Conservation (phyloP, 2,797 vertebrate species). For the Labroides dimidiatus region DNA sequence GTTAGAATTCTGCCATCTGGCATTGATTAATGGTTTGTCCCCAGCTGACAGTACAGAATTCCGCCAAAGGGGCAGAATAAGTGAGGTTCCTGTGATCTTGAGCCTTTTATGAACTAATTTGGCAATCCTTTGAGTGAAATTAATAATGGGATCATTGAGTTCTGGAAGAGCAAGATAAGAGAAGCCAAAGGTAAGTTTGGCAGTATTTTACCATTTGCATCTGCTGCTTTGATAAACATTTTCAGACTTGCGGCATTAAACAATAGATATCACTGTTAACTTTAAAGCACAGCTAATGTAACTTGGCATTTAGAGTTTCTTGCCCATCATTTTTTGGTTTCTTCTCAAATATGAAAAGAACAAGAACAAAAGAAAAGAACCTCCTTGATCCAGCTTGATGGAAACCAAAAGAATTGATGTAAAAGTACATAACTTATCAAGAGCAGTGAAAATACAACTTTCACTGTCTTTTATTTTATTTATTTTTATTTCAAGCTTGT, state of each 20-base stretch:
- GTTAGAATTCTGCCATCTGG: not conserved
- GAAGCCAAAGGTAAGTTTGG: not conserved
- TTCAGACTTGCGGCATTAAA: not conserved
- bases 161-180: not conserved
- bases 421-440: not conserved
- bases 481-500: not conserved
- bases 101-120: not conserved
- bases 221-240: not conserved
- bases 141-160: not conserved
- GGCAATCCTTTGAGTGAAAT: not conserved
- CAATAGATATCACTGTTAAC: not conserved
- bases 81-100: not conserved
- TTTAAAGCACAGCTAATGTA: not conserved
- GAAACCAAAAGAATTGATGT: not conserved
- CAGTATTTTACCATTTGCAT: not conserved
- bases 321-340: not conserved
- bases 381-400: not conserved
- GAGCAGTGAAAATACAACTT: not conserved
- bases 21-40: not conserved
- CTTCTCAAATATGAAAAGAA: not conserved
- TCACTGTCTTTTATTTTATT: constrained; percentile 3
- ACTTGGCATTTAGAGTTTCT: not conserved
- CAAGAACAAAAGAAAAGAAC: not conserved
- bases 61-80: not conserved
- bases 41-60: not conserved